Percentiles rank a stretch among this genome's conserved stretches.
Conservation (phyloP, 2,888 invertebrate genomes). For the Latrodectus elegans region DNA sequence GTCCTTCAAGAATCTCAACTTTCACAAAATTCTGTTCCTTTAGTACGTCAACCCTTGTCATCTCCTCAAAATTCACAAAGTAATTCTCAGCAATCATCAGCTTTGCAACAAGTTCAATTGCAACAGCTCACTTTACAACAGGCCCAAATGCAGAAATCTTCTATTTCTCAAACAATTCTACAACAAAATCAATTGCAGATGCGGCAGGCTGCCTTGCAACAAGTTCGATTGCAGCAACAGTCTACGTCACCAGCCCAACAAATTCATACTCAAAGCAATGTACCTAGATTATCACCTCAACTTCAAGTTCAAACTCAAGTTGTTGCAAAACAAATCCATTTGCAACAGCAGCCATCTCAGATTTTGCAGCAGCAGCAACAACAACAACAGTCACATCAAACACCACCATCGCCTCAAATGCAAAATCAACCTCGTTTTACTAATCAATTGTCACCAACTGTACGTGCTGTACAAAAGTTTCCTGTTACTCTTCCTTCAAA, state of each 20-base stretch:
- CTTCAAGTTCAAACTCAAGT: conserved; percentile 47
- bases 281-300: conserved; percentile 31
- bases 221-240: conserved; percentile 52
- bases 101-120: conserved; percentile 53
- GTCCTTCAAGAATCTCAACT: conserved; percentile 17
- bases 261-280: conserved; percentile 30
- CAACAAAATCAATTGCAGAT: conserved; percentile 56
- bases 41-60: conserved; percentile 17
- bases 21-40: conserved; percentile 8
- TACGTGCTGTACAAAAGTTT: conserved; percentile 61
- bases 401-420: conserved; percentile 43
- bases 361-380: conserved; percentile 7
- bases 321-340: conserved; percentile 48
- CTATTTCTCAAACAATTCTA: conserved; percentile 28
- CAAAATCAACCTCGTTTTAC: conserved; percentile 69
- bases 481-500: conserved; percentile 6
- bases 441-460: conserved; percentile 71
- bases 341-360: conserved; percentile 51
- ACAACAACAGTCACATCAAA: conserved; percentile 46
- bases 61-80: conserved; percentile 31
- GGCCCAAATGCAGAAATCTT: conserved; percentile 37
- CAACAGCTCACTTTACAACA: conserved; percentile 51
- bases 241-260: conserved; percentile 31
- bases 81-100: conserved; percentile 28
- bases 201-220: conserved; percentile 55